Evolutionary conservation across 2,797 vertebrate genomes (phyloP).

Genomic region (Xenentodon cancila): DNA sequence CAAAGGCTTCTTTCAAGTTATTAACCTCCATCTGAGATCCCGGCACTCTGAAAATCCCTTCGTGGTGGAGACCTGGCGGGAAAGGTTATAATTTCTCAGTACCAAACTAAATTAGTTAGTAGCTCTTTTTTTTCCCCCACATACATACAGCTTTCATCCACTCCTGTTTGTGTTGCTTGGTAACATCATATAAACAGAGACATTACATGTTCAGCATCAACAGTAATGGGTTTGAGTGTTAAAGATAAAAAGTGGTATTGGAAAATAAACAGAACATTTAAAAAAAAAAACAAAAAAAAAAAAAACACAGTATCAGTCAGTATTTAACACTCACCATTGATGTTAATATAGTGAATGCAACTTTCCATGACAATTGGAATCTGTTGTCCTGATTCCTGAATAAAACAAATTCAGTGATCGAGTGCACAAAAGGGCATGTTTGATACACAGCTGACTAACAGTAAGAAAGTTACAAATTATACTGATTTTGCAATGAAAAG

Average conservation of each 20-base stretch:
- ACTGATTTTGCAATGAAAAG: too few species aligned
- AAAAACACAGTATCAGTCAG: background rate
- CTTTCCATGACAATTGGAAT: constrained; percentile 90
- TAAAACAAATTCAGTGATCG: background rate
- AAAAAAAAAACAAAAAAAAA: background rate
- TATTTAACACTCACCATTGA: constrained; percentile 82
- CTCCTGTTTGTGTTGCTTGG: too few species aligned
- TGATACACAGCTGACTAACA: background rate
- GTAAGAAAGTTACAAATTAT: background rate
- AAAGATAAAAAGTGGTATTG: too few species aligned
- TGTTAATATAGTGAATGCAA: constrained; percentile 90
- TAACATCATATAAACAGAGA: too few species aligned
- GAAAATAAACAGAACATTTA: background rate
- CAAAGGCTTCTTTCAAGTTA: constrained; percentile 87
- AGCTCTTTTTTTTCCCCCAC: too few species aligned
- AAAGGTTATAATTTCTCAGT: background rate
- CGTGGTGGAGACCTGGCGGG: constrained; percentile 88
- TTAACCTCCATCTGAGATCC: constrained; percentile 87
- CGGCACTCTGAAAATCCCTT: constrained; percentile 91
- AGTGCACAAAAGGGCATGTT: too few species aligned
- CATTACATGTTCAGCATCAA: too few species aligned
- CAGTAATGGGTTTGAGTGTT: too few species aligned
- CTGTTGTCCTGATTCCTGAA: constrained; percentile 85
- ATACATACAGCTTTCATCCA: too few species aligned
- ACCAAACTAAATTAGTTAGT: background rate